Conservation (phyloP, 2,888 invertebrate species). For the Oscheius onirici region DNA sequence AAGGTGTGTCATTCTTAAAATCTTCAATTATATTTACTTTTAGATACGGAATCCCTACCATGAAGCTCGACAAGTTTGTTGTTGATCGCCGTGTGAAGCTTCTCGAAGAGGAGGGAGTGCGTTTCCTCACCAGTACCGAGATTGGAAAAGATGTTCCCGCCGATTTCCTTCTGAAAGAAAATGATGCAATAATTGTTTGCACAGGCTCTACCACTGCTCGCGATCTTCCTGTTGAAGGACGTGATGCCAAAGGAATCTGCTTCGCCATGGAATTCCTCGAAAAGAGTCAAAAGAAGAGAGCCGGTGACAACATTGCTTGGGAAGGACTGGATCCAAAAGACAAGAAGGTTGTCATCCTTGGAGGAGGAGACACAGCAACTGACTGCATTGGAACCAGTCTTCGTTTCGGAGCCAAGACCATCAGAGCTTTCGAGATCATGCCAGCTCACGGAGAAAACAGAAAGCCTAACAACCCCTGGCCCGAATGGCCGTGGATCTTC, state of each 20-base stretch:
- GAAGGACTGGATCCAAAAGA: conserved; percentile 84
- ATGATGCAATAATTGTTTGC: conserved; percentile 87
- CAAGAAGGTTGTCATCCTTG: conserved; percentile 91
- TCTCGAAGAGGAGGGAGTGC: conserved; percentile 87
- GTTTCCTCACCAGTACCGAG: conserved; percentile 87
- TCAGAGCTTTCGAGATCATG: conserved; percentile 95
- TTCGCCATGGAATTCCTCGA: conserved; percentile 98
- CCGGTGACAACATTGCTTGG: conserved; percentile 68
- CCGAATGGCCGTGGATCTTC: conserved; percentile 95
- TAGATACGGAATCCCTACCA: conserved; percentile 93
- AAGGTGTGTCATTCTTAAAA: conserved; percentile 74
- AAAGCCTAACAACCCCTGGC: conserved; percentile 94
- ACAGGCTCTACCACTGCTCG: conserved; percentile 96
- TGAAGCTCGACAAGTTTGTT: conserved; percentile 89
- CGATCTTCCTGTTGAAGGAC: conserved; percentile 78
- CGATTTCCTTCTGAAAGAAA: conserved; percentile 75
- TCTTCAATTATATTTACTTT: too few relatives aligned
- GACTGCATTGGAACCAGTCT: conserved; percentile 98
- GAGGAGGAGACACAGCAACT: conserved; percentile 88
- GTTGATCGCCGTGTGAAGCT: conserved; percentile 88
- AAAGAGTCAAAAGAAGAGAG: conserved; percentile 92
- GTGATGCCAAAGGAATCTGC: conserved; percentile 90
- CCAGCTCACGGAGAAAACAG: conserved; percentile 87
- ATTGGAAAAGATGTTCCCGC: conserved; percentile 90
- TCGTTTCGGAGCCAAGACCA: conserved; percentile 87